Evolutionary conservation across 2,113 vertebrate species (phyloP), one percentile per base, ranked within the genome.

Genomic region (Petromus typicus): DNA sequence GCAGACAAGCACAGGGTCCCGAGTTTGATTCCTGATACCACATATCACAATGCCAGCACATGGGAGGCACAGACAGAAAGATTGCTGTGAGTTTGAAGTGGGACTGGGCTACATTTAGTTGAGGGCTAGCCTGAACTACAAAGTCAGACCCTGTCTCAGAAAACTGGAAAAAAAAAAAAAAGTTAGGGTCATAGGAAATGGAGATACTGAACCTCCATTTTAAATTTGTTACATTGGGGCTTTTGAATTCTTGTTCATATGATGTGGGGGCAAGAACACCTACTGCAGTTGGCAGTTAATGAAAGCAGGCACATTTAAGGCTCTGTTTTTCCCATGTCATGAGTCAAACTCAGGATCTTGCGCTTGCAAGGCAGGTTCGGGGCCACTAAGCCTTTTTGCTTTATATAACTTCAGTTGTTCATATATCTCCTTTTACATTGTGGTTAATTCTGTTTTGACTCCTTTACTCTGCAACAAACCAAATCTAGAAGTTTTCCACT

Each of bases 181-280:
- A n/a, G 48, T 89, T 92, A 71, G 51, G 43, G 66, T 71, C 45
- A 82, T 92, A 82, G 85, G 73, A 85, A 95, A 71, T 90, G 75
- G 75, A 89, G 32, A 80, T 45, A 83, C 57, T 32, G 5, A 84
- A 78, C 17, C 34, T 56, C 54, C 87, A 25, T 76, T 90, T 94
- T 40, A 84, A 67, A 63, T 89, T 18, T 86, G 69, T 73, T 89
- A 71, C 13, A 71, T 17, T 25, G 22, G 61, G 18, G 45, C 71
- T 95, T 95, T 93, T 86, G 34, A 84, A 51, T 90, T 51, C 73
- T 75, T 43, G 11, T 48, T 83, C 37, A 40, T 27, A 17, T 81
- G 45, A n/a, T 85, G 5, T n/a, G 7, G 54, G 40, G 61, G 7
- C 73, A 63, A 3, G 78, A 56, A 34, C 9, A 56, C 59, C 56